Percentiles rank a stretch among this genome's conserved stretches.
Evolutionary conservation across 2,888 invertebrate genomes (phyloP).

Genomic region (Argynnis bischoffii): DNA sequence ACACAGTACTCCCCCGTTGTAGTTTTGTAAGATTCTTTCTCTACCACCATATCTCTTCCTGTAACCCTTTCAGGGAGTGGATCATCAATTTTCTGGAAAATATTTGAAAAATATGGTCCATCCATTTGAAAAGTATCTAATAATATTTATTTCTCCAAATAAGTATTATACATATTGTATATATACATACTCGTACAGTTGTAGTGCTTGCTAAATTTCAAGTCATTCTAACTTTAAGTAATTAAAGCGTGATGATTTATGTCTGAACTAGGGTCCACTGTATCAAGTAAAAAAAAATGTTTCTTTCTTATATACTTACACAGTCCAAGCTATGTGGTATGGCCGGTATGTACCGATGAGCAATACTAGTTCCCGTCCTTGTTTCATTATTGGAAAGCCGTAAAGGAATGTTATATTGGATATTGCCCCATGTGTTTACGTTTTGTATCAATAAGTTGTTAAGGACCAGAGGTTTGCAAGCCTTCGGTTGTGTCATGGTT

Average conservation of each 20-base stretch:
- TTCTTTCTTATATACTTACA: constrained; percentile 54
- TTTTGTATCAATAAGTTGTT: constrained; percentile 67
- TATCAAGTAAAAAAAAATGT: too few species aligned
- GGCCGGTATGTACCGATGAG: constrained; percentile 65
- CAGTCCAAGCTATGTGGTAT: constrained; percentile 69
- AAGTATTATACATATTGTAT: too few species aligned
- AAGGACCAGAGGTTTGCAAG: constrained; percentile 54
- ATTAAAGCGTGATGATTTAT: too few species aligned
- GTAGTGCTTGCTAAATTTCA: too few species aligned
- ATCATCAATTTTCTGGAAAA: constrained; percentile 61
- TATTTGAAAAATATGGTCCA: constrained; percentile 10
- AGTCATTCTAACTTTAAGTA: too few species aligned
- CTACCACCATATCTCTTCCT: constrained; percentile 73
- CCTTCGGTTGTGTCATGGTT: constrained; percentile 52
- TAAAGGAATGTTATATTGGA: constrained; percentile 73
- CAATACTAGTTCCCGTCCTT: constrained; percentile 63
- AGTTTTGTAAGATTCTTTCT: constrained; percentile 68
- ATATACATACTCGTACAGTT: too few species aligned
- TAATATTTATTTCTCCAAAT: not conserved
- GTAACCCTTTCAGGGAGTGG: constrained; percentile 64
- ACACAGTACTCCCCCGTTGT: constrained; percentile 72
- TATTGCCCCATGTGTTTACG: constrained; percentile 76
- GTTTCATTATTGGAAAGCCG: constrained; percentile 70
- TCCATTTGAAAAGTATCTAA: not conserved
- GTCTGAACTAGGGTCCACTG: too few species aligned